Base-by-base conservation (phyloP, 92 coral and sea anemone species). In the Epizoanthus scotinus region DNA sequence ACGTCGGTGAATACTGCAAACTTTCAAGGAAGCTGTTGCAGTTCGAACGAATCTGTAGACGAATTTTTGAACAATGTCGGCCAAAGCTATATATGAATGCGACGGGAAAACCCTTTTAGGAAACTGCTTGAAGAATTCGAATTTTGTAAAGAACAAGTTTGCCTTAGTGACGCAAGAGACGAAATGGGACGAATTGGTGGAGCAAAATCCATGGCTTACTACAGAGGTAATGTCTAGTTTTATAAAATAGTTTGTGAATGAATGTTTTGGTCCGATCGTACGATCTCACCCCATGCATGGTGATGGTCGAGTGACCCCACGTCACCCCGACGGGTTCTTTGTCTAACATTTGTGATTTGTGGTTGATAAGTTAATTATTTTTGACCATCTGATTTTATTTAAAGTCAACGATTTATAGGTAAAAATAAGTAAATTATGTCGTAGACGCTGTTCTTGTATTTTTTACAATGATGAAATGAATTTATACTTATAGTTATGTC, bases 61-160 rank as follows among this genome's bases (percentile, higher is more conserved):
- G 53, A 14, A 50, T 68, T 34, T 34, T 19, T 50, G 66, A 70
- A 70, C 26, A 22, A 94, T 94, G 98, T 94, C 98, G 22, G 98
- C 98, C 21, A 94, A 94, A 70, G 91, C 98, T n/a, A 94, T 94
- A 12, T 90, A 84, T 86, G 98, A 94, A 79, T 84, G 90, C 56
- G 98, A 94, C 54, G 98, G 97, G 56, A 94, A 94, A 67, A 85
- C 91, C 50, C 86, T 94, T 49, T 71, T 94, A 12, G 89, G 92
- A 18, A 92, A 90, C 25, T 94, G 87, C 70, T 64, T 92, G 57
- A 73, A 81, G 47, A 84, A 72, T 84, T 59, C 63, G 15, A 70
- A 84, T 67, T 94, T 90, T 70, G 90, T 83, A 49, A 84, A 87
- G 81, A 90, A 89, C 77, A 87, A 86, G 84, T 90, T 88, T 73